Evolutionary conservation across 2,888 invertebrate species (phyloP).

Genomic region (Spodoptera littoralis): DNA sequence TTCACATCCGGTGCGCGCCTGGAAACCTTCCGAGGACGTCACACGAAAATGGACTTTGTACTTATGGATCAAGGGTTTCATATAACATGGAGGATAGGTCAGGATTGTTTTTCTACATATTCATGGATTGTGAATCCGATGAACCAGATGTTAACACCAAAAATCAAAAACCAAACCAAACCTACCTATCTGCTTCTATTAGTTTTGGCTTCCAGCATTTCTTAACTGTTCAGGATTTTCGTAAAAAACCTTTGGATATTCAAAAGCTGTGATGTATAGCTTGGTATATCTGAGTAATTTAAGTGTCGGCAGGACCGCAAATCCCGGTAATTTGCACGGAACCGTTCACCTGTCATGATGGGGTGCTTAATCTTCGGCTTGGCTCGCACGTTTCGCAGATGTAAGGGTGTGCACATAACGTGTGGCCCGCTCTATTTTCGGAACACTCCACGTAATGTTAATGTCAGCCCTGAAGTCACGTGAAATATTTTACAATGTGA

Average conservation of each 20-base stretch:
- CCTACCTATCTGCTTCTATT: constrained; percentile 10
- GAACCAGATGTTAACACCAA: constrained; percentile 36
- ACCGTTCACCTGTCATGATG: constrained; percentile 55
- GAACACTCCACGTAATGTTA: constrained; percentile 34
- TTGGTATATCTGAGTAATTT: constrained; percentile 47
- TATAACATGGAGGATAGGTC: constrained; percentile 28
- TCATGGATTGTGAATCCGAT: constrained; percentile 33
- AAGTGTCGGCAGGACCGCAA: constrained; percentile 51
- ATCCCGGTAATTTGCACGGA: constrained; percentile 61
- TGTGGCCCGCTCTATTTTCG: constrained; percentile 40
- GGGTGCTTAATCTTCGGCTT: constrained; percentile 55
- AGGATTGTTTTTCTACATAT: constrained; percentile 22
- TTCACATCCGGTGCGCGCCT: constrained; percentile 74
- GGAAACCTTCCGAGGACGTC: constrained; percentile 63
- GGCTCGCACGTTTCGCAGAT: constrained; percentile 35
- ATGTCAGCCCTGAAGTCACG: constrained; percentile 43
- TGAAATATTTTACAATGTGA: constrained; percentile 48
- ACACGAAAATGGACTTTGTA: constrained; percentile 62
- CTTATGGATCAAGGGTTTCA: constrained; percentile 31
- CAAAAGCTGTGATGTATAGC: constrained; percentile 27
- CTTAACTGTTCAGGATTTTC: constrained; percentile 10
- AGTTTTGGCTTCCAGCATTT: constrained; percentile 11
- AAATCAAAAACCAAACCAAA: constrained; percentile 33
- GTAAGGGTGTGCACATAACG: constrained; percentile 44
- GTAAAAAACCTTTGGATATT: constrained; percentile 15